Evolutionary conservation across 2,113 vertebrate genomes (phyloP).

Genomic region (Daphoenositta chrysoptera): DNA sequence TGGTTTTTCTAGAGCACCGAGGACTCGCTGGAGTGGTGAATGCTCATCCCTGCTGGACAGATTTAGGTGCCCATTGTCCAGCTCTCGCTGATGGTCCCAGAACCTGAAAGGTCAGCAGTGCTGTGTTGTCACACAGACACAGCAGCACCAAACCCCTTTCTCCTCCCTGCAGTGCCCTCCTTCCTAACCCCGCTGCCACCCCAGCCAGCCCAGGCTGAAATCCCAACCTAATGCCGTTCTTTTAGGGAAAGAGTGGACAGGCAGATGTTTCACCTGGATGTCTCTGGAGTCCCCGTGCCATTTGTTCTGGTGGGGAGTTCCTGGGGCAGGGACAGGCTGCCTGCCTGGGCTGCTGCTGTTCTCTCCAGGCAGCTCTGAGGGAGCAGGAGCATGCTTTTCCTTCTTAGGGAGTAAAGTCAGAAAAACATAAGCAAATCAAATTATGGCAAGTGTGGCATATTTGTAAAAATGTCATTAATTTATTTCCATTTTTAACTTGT

Average conservation of each 20-base stretch:
- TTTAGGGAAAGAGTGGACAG: background rate
- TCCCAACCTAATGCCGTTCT: fast-evolving
- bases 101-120: background rate
- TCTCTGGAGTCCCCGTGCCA: background rate
- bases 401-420: background rate
- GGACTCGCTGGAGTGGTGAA: background rate
- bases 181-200: background rate
- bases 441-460: background rate
- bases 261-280: fast-evolving
- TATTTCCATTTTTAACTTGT: background rate
- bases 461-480: background rate
- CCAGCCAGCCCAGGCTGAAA: background rate
- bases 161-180: too few relatives aligned
- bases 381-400: background rate
- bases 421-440: background rate
- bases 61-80: fast-evolving
- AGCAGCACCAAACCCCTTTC: background rate
- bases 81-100: background rate
- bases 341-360: background rate
- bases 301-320: background rate
- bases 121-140: background rate
- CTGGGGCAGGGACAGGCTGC: background rate
- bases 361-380: background rate
- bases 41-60: background rate
- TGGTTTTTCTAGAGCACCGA: background rate